Conservation (phyloP, 2,113 vertebrate genomes). For the Microtus richardsoni region DNA sequence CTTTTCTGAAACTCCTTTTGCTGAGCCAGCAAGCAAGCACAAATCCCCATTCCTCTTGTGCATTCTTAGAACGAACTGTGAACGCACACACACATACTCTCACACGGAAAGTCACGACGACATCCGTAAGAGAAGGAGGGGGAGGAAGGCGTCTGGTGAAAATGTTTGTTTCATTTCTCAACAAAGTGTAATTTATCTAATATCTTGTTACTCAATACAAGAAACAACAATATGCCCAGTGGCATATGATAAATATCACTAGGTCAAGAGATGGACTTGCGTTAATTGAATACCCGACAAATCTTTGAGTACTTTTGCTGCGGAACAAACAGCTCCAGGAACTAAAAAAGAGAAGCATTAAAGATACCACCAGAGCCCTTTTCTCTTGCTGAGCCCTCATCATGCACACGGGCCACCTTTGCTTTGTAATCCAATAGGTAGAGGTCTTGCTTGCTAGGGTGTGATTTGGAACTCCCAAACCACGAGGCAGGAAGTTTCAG, state of each 20-base stretch:
- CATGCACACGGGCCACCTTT: rapidly evolving
- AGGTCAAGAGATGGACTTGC: neutral
- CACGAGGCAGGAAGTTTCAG: neutral
- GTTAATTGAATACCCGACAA: neutral
- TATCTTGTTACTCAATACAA: neutral
- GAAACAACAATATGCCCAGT: neutral
- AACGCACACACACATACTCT: neutral
- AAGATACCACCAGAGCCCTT: neutral
- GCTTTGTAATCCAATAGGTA: neutral
- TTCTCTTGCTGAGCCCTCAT: neutral
- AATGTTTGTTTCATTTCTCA: conserved; percentile 40
- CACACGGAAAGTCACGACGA: too few species aligned
- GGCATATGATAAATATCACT: neutral
- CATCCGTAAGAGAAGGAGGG: neutral
- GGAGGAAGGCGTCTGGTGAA: neutral
- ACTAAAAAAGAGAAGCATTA: neutral
- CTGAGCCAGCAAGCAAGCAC: neutral
- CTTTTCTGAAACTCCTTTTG: neutral
- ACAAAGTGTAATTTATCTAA: neutral
- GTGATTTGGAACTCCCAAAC: neutral
- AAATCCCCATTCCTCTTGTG: neutral
- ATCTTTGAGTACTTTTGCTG: conserved; percentile 32
- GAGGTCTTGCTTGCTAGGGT: neutral
- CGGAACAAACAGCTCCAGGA: neutral
- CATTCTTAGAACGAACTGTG: neutral